Evolutionary conservation across 2,888 invertebrate genomes (phyloP), one percentile per base, ranked within the genome.

Genomic region (Hypolimnas misippus): DNA sequence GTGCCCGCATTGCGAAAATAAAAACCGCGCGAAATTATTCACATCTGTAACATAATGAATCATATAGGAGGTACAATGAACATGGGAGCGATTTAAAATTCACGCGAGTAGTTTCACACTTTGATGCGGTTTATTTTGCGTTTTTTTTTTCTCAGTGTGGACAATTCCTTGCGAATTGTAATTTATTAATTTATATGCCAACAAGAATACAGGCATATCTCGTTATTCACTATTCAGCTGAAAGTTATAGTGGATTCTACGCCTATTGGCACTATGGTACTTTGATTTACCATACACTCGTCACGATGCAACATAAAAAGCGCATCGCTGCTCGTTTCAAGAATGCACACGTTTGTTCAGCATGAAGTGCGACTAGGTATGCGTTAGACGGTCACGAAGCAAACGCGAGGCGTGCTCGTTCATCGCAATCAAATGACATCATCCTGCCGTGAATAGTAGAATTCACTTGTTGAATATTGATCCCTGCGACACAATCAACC

Each of bases 371-470:
- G 70, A 73, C 78, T 77, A 77, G 77, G 76, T 78, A 82, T 81
- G 79, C 79, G 51, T 35, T 53, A 55, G 62, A 78, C 70, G 74
- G 80, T 76, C 78, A 77, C 75, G 77, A 79, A 71, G 78, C 84
- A 81, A 83, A 76, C 80, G 76, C 76, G 78, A 76, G 80, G 77
- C 83, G 81, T 79, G 81, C 81, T 82, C 81, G 83, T 79, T 82
- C 84, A 82, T 82, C 78, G 84, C 83, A 81, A 86, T 81, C 81
- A 76, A 80, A 83, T 87, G 87, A 89, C 86, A 88, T 88, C 87
- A 89, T 81, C 62, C 54, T 59, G 31, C 46, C 53, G 35, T 38
- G 35, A 54, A 49, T 49, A 29, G 49, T 25, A 14, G 29, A 54
- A 54, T 25, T 60, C 60, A 54, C 53, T 53, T 60, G 60, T 54